These are phyloP conservation scores for Odontocerum albicorne DNA, from an alignment of 2,888 invertebrate genomes.

Conservation along the genomic window DNA sequence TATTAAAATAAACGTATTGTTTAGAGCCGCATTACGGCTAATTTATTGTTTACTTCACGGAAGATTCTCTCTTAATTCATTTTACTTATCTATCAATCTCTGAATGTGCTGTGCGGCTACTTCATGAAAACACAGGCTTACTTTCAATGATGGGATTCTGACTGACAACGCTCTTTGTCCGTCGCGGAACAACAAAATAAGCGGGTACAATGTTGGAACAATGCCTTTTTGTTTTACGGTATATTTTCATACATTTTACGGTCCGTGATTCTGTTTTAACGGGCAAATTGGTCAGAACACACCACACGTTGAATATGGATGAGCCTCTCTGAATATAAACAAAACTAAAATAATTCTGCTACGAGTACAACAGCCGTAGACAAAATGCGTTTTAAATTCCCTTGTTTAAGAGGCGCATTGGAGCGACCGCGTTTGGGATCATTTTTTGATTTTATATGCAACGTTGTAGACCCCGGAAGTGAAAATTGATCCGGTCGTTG, in stretches of 20 bases:
- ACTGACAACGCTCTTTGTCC: slow-evolving; percentile 31
- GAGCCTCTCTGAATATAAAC: slow-evolving; percentile 36
- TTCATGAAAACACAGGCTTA: slow-evolving; percentile 19
- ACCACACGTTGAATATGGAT: slow-evolving; percentile 36
- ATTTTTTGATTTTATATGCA: slow-evolving; percentile 3
- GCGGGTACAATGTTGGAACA: slow-evolving; percentile 34
- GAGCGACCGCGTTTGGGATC: slow-evolving; percentile 12
- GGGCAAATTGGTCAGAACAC: slow-evolving; percentile 38
- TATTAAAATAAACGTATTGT: slow-evolving; percentile 12
- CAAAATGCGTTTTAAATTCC: slow-evolving; percentile 17
- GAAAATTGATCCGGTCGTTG: neutral
- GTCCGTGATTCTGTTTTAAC: slow-evolving; percentile 37
- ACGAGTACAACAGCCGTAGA: slow-evolving; percentile 17
- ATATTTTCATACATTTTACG: slow-evolving; percentile 38
- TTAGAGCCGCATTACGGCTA: slow-evolving; percentile 19
- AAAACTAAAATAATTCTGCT: slow-evolving; percentile 32
- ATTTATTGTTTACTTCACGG: slow-evolving; percentile 26
- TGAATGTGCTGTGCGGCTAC: slow-evolving; percentile 15
- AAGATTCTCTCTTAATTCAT: slow-evolving; percentile 27
- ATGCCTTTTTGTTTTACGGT: slow-evolving; percentile 38
- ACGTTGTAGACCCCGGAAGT: slow-evolving; percentile 30
- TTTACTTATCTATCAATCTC: slow-evolving; percentile 27
- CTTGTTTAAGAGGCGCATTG: slow-evolving; percentile 12
- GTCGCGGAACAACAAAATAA: slow-evolving; percentile 34
- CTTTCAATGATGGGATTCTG: slow-evolving; percentile 25